Evolutionary conservation across 2,888 invertebrate genomes (phyloP).

Genomic region (Oithona nana): DNA sequence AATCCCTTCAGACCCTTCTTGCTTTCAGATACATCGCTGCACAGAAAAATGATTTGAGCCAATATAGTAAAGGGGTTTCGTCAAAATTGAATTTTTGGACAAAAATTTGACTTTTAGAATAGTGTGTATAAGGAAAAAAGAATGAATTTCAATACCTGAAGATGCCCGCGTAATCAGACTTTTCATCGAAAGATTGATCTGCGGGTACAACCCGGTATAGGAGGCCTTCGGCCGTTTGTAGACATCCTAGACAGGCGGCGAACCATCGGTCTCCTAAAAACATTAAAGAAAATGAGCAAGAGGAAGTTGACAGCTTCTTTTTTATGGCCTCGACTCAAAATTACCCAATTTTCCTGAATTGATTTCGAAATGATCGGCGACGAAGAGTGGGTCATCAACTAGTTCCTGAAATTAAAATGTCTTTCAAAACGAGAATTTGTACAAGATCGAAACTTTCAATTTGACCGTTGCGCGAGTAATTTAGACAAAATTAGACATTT

Average conservation of each 20-base stretch:
- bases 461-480: too few species aligned
- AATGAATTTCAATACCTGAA: slow-evolving; percentile 33
- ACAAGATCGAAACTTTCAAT: too few species aligned
- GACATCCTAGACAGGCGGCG: slow-evolving; percentile 63
- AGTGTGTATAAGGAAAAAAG: too few species aligned
- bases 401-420: slow-evolving; percentile 14
- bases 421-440: too few species aligned
- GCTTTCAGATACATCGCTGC: too few species aligned
- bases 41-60: too few species aligned
- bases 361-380: neutral
- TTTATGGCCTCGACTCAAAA: neutral
- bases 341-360: neutral
- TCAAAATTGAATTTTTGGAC: too few species aligned
- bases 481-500: too few species aligned
- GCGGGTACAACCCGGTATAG: slow-evolving; percentile 80
- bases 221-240: slow-evolving; percentile 63
- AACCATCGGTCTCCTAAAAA: slow-evolving; percentile 67
- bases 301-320: neutral
- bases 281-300: neutral
- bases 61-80: too few species aligned
- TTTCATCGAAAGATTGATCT: slow-evolving; percentile 54
- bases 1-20: too few species aligned
- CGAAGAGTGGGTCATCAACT: neutral
- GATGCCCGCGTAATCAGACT: slow-evolving; percentile 35
- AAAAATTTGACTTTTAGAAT: too few species aligned